Percentiles rank a stretch among this genome's conserved stretches.
phyloP scores from a whole-genome alignment of 2,888 invertebrate species.

The Pammene aurita region DNA sequence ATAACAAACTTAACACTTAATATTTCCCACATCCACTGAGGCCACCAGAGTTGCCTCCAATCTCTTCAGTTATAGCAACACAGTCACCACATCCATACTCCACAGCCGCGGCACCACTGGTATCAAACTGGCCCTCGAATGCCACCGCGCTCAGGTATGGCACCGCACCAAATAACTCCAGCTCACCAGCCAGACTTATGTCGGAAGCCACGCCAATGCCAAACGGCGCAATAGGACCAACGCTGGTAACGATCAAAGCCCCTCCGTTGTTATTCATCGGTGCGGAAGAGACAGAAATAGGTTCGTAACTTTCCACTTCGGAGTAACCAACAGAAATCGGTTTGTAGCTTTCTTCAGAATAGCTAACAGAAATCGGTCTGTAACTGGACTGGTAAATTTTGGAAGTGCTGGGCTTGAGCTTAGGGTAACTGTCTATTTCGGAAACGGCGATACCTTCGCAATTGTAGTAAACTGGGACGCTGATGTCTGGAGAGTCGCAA shows the following conservation, averaged over 20 bases:
- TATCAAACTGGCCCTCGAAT: conserved; percentile 28
- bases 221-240: conserved; percentile 53
- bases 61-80: conserved; percentile 37
- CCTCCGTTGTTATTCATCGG: background rate
- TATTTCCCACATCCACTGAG: conserved; percentile 6
- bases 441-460: background rate
- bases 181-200: conserved; percentile 54
- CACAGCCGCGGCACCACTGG: conserved; percentile 24
- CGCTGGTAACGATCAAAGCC: conserved; percentile 44
- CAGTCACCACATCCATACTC: conserved; percentile 27
- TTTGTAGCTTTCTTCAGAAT: background rate
- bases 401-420: background rate
- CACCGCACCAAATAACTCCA: conserved; percentile 49
- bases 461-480: background rate
- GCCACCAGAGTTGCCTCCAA: conserved; percentile 2
- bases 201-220: conserved; percentile 56
- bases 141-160: conserved; percentile 32
- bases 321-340: background rate
- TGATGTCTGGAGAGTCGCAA: conserved; percentile 17
- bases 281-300: background rate
- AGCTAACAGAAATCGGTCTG: background rate
- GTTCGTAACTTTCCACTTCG: background rate
- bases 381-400: background rate
- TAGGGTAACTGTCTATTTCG: background rate
- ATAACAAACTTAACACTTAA: background rate